Conservation (phyloP, 2,888 invertebrate genomes). For the Thysanoteuthis rhombus region DNA sequence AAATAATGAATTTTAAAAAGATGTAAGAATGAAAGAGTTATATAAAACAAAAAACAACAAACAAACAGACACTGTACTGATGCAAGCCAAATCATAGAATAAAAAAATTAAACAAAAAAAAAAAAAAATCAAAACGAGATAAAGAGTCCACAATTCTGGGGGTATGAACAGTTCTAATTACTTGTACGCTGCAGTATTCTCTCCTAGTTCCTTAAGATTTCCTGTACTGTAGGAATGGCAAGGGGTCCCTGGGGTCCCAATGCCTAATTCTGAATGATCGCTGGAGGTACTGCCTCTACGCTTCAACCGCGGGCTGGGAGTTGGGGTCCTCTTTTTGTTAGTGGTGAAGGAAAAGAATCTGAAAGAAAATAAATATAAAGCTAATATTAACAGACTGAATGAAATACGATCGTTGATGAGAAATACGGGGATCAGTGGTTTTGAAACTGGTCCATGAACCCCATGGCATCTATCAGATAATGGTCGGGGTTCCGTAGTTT, state of each 20-base stretch:
- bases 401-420: no score
- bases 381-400: not conserved
- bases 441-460: no score
- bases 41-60: not conserved
- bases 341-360: slow-evolving; percentile 92
- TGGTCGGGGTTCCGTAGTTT: no score
- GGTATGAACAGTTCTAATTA: slow-evolving; percentile 34
- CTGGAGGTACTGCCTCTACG: slow-evolving; percentile 66
- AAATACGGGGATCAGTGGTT: no score
- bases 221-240: slow-evolving; percentile 91
- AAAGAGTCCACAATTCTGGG: slow-evolving; percentile 24
- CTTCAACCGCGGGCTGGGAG: slow-evolving; percentile 68
- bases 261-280: slow-evolving; percentile 59
- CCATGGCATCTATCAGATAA: no score
- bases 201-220: slow-evolving; percentile 76
- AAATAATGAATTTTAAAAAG: not conserved
- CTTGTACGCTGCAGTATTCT: slow-evolving; percentile 44
- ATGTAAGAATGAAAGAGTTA: not conserved
- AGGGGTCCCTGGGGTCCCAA: slow-evolving; percentile 40
- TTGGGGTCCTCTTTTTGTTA: slow-evolving; percentile 82
- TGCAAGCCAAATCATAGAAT: not conserved
- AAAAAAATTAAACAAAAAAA: not conserved
- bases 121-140: not conserved
- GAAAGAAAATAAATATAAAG: slow-evolving; percentile 34
- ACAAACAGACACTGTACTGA: not conserved